phyloP scores from a whole-genome alignment of 1,140 invertebrate species.

The Sarcophaga peregrina region DNA sequence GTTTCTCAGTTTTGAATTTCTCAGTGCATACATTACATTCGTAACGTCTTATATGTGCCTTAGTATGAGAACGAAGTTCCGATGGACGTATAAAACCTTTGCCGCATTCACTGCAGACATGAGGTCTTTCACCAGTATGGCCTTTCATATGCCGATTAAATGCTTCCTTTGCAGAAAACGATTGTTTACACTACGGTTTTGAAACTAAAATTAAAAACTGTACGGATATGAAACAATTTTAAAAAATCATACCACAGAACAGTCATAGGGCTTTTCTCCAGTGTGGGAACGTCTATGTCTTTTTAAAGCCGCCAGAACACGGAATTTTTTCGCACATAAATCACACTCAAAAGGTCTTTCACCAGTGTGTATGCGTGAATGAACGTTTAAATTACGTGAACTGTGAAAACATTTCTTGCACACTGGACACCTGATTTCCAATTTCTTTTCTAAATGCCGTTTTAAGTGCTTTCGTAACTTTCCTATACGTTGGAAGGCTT shows the following conservation, averaged over 20 bases:
- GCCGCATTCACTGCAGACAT: conserved; percentile 76
- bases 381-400: conserved; percentile 73
- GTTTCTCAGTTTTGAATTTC: conserved; percentile 73
- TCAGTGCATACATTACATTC: conserved; percentile 78
- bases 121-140: conserved; percentile 78
- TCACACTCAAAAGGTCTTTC: conserved; percentile 66
- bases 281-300: conserved; percentile 85
- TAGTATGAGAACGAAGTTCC: conserved; percentile 77
- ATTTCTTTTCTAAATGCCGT: conserved; percentile 77
- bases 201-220: conserved; percentile 29
- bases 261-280: conserved; percentile 81
- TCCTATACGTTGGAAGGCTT: conserved; percentile 78
- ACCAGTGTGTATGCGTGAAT: conserved; percentile 78
- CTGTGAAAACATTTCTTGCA: conserved; percentile 80
- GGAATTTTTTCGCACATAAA: conserved; percentile 77
- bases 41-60: conserved; percentile 80
- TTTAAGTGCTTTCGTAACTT: conserved; percentile 81
- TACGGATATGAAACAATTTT: background rate
- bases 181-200: conserved; percentile 71
- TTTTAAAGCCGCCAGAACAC: conserved; percentile 77
- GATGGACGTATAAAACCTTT: conserved; percentile 79
- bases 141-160: conserved; percentile 79
- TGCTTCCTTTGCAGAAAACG: conserved; percentile 82
- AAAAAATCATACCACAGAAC: conserved; percentile 69
- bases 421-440: conserved; percentile 73